Conservation (phyloP, 2,113 vertebrate species). For the Megaceryle maxima region DNA sequence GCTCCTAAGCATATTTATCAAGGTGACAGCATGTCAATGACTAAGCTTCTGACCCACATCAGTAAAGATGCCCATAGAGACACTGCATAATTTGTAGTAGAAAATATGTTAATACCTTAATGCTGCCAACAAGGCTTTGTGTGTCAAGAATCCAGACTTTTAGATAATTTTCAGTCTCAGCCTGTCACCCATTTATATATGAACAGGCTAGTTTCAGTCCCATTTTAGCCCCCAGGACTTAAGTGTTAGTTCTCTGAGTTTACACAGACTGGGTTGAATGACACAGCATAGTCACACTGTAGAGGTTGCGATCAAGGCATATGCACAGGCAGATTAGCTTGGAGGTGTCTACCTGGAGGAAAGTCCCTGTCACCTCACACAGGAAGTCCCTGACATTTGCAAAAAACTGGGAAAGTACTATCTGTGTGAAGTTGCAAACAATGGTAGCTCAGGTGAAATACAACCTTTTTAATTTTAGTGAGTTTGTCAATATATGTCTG, state of each 20-base stretch:
- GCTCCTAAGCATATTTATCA: conserved; percentile 29
- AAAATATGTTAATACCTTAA: neutral
- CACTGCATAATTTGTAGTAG: neutral
- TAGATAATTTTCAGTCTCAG: neutral
- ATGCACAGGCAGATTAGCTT: neutral
- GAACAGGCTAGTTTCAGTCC: neutral
- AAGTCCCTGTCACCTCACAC: neutral
- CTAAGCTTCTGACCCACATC: neutral
- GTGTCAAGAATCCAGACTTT: neutral
- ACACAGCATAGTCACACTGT: rapidly evolving
- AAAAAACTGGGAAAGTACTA: neutral
- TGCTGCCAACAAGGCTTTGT: neutral
- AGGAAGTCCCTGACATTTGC: neutral
- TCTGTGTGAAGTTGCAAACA: neutral
- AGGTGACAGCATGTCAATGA: neutral
- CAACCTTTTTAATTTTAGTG: neutral
- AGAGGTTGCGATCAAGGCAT: neutral
- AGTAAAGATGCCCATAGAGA: neutral
- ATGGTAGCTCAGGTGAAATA: neutral
- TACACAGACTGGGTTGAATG: neutral
- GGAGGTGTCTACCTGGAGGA: neutral
- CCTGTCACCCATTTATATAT: neutral
- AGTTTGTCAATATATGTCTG: neutral
- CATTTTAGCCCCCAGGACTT: neutral
- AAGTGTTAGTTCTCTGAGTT: neutral